Evolutionary conservation across 2,113 vertebrate species (phyloP).

Genomic region (Hippocampus zosterae): DNA sequence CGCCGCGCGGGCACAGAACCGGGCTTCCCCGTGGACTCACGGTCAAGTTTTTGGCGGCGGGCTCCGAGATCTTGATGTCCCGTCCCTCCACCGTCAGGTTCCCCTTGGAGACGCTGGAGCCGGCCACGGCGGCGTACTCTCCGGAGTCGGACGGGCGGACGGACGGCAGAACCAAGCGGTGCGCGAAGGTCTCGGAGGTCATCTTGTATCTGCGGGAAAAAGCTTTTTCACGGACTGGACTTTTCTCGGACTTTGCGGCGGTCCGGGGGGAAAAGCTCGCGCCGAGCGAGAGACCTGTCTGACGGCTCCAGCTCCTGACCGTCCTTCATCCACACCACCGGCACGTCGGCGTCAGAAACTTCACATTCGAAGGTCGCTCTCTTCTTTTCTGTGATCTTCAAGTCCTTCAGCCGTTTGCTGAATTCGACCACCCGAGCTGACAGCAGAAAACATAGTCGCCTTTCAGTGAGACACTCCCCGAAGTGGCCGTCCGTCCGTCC

Average conservation of each 20-base stretch:
- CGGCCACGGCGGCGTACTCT: constrained; percentile 88
- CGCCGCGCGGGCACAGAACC: too few species aligned
- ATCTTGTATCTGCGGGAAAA: constrained; percentile 78
- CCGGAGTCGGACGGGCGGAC: constrained; percentile 86
- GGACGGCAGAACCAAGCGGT: constrained; percentile 85
- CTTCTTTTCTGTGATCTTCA: constrained; percentile 95
- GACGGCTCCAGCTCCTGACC: constrained; percentile 85
- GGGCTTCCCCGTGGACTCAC: constrained; percentile 62
- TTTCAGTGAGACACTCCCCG: background rate
- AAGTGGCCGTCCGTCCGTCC: background rate
- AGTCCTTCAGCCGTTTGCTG: constrained; percentile 90
- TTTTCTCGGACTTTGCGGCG: background rate
- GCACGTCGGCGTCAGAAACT: constrained; percentile 85
- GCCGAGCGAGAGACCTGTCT: constrained; percentile 72
- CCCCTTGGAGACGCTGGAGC: constrained; percentile 87
- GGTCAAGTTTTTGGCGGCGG: constrained; percentile 74
- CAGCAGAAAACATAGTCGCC: constrained; percentile 42
- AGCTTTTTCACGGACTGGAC: accelerated
- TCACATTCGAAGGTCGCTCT: constrained; percentile 94
- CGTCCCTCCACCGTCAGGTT: constrained; percentile 85
- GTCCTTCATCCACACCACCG: constrained; percentile 95
- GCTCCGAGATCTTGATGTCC: constrained; percentile 84
- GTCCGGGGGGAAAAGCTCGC: background rate
- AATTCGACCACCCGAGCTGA: constrained; percentile 93
- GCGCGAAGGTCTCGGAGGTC: constrained; percentile 80